Conservation (phyloP, 2,888 invertebrate genomes). For the Melanophora roralis region DNA sequence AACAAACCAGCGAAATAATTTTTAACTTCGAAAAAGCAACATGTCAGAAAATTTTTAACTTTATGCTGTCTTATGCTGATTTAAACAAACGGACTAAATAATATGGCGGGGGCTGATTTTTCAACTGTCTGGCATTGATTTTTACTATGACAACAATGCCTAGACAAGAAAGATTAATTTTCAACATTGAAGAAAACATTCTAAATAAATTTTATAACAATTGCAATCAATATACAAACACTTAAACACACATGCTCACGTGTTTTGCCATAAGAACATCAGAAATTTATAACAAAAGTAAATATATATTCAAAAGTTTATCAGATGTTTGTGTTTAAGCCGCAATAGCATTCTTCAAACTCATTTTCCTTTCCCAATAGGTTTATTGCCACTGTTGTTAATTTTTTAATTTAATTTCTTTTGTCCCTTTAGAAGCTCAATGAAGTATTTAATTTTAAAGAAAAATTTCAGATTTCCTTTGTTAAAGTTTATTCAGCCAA, state of each 20-base stretch:
- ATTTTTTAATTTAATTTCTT: not conserved
- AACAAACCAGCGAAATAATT: not conserved
- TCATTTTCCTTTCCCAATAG: not conserved
- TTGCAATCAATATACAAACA: conserved; percentile 48
- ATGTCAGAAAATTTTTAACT: conserved; percentile 40
- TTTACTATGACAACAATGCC: conserved; percentile 38
- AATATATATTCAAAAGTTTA: conserved; percentile 33
- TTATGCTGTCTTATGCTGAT: conserved; percentile 25
- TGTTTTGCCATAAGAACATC: not conserved
- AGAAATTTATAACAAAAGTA: not conserved
- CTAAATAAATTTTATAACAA: conserved; percentile 45
- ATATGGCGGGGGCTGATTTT: not conserved
- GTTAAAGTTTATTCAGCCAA: too few relatives aligned
- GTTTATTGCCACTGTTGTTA: not conserved
- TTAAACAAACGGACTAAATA: not conserved
- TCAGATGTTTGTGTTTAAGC: conserved; percentile 26
- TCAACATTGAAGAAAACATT: conserved; percentile 31
- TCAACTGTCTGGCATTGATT: conserved; percentile 24
- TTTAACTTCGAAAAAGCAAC: conserved; percentile 13
- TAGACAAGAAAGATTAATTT: conserved; percentile 39
- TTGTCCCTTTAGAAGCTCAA: not conserved
- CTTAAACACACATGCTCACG: not conserved
- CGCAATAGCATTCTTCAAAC: not conserved
- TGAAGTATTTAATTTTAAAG: not conserved
- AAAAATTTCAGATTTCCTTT: too few relatives aligned